phyloP scores from a whole-genome alignment of 2,888 invertebrate genomes.

The Lasioglossum calceatum region DNA sequence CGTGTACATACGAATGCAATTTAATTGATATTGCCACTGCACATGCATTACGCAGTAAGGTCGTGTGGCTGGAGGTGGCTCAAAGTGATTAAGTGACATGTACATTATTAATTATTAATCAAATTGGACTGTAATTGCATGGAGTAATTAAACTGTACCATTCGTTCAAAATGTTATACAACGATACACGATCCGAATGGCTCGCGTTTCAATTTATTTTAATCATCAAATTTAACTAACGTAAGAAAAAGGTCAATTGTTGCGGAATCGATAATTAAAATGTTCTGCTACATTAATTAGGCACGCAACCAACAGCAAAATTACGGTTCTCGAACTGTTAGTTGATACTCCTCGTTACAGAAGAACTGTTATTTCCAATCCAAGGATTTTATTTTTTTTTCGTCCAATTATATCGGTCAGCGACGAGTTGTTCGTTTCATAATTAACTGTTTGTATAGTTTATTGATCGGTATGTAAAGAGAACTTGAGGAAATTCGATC shows the following conservation, averaged over 20 bases:
- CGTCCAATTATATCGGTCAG: not conserved
- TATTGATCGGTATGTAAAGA: too few relatives aligned
- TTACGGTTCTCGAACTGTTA: conserved; percentile 3
- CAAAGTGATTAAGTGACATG: not conserved
- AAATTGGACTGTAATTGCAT: not conserved
- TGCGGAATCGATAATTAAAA: conserved; percentile 41
- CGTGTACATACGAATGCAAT: not conserved
- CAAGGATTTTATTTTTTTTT: not conserved
- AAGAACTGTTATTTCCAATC: conserved; percentile 2
- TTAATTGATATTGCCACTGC: conserved; percentile 13
- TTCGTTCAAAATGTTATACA: not conserved
- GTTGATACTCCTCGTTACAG: conserved; percentile 1
- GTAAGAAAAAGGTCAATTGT: conserved; percentile 1
- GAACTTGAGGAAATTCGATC: not conserved
- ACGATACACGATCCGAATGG: not conserved
- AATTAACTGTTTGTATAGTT: not conserved
- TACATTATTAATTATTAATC: not conserved
- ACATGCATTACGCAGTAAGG: not conserved
- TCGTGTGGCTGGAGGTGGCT: not conserved
- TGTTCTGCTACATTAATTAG: conserved; percentile 23
- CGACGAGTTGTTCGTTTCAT: not conserved
- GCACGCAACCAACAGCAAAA: conserved; percentile 12
- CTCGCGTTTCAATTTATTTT: not conserved
- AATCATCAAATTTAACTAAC: not conserved
- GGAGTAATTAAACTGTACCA: not conserved